Base-by-base conservation (phyloP, 1,140 invertebrate genomes). In the Caerostris darwini region DNA sequence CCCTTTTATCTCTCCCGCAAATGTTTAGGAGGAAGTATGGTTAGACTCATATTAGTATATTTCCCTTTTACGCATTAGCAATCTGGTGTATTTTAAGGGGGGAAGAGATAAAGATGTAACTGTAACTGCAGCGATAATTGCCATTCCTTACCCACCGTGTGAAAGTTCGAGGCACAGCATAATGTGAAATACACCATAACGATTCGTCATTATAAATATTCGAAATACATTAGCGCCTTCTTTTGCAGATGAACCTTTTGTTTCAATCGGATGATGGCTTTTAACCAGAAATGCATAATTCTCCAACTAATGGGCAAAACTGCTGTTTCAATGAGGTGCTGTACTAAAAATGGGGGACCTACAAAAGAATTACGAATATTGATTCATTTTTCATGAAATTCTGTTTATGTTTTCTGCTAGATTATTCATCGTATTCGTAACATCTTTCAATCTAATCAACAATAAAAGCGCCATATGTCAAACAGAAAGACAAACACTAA, bases 181-280 rank as follows among this genome's bases (percentile, higher is more conserved):
- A 77, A 77, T 77, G 71, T 10, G 34, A 50, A 50, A 77, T 77
- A 50, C 34, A 77, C 71, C 71, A 34, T 77, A 50, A 34, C 34
- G 71, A 77, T 53, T 77, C 50, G 19, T 85, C 82, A 58, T 56
- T 58, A 58, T 85, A 85, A 77, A 77, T 77, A 77, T 77, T 50
- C 71, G 71, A 77, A 77, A 77, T 53, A 12, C 71, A 77, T 77
- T 77, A 77, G 34, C 71, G 71, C 34, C 71, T 77, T 77, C 71
- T 77, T 77, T 77, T 34, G 71, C 19, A 50, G 12, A 50, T 50
- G 34, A 77, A 77, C 34, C 34, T 64, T 10, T n/a, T n/a, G n/a
- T 17, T 64, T 67, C 12, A 17, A 67, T 67, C 17, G 61, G 61
- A 77, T 50, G 34, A 53, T 77, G 71, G 34, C 71, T 53, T 77